A percentile compares a stretch with the other conserved stretches of the same genome.
phyloP scores from a whole-genome alignment of 1,140 invertebrate genomes.

The Hylaeus anthracinus region DNA sequence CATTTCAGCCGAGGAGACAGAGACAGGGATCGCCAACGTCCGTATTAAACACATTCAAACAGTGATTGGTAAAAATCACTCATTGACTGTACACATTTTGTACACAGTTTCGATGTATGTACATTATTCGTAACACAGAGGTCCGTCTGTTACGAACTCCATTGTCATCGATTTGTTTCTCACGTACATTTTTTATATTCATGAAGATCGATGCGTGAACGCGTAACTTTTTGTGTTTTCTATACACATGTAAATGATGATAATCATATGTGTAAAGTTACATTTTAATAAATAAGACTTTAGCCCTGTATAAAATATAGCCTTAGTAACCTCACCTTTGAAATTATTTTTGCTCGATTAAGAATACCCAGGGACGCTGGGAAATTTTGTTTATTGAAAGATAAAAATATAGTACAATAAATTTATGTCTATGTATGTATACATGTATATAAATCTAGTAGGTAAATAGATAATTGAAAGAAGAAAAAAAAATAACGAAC shows the following conservation, averaged over 20 bases:
- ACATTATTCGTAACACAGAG: slow-evolving; percentile 58
- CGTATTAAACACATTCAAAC: slow-evolving; percentile 49
- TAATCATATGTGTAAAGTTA: slow-evolving; percentile 61
- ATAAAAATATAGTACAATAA: slow-evolving; percentile 78
- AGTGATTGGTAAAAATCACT: slow-evolving; percentile 12
- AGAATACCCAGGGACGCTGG: slow-evolving; percentile 65
- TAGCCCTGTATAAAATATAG: neutral
- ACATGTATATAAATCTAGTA: slow-evolving; percentile 64
- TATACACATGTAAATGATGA: slow-evolving; percentile 50
- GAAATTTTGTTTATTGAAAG: slow-evolving; percentile 77
- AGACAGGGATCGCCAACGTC: slow-evolving; percentile 61
- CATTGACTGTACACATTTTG: slow-evolving; percentile 57
- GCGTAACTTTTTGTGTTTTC: slow-evolving; percentile 47
- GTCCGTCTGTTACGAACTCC: slow-evolving; percentile 37
- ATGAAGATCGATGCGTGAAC: slow-evolving; percentile 32
- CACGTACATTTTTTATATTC: slow-evolving; percentile 61
- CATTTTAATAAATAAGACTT: slow-evolving; percentile 63
- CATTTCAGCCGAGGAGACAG: slow-evolving; percentile 59
- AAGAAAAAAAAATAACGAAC: slow-evolving; percentile 31
- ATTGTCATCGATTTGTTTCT: slow-evolving; percentile 54
- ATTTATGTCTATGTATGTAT: slow-evolving; percentile 66
- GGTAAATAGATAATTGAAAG: slow-evolving; percentile 47
- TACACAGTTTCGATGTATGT: slow-evolving; percentile 62
- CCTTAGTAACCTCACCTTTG: too few relatives aligned
- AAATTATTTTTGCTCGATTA: neutral